phyloP scores from a whole-genome alignment of 2,888 invertebrate genomes.

The Anthophora plumipes region DNA sequence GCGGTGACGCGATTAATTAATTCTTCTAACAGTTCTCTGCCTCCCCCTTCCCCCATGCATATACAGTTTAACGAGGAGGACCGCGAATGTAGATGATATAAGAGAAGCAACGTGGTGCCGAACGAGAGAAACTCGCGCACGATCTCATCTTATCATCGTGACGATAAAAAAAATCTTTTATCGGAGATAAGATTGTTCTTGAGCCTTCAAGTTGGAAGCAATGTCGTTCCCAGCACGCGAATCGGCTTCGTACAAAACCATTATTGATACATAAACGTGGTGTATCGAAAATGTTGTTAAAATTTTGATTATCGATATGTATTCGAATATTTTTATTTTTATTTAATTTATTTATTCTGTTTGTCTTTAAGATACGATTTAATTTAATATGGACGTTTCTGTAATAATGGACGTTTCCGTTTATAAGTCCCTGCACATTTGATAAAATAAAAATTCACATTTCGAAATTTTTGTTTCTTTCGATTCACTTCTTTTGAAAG shows the following conservation, averaged over 20 bases:
- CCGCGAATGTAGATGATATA: constrained; percentile 25
- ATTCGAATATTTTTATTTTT: not conserved
- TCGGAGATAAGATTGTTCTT: constrained; percentile 70
- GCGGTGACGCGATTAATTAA: constrained; percentile 46
- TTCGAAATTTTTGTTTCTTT: too few relatives aligned
- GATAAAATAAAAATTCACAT: too few relatives aligned
- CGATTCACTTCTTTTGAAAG: too few relatives aligned
- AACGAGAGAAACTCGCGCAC: not conserved
- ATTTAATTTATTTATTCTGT: too few relatives aligned
- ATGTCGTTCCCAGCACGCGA: constrained; percentile 45
- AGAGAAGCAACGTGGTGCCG: constrained; percentile 21
- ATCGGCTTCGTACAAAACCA: constrained; percentile 11
- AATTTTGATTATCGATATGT: too few relatives aligned
- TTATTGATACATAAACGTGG: not conserved
- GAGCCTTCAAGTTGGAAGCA: constrained; percentile 34
- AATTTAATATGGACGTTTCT: too few relatives aligned
- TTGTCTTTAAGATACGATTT: too few relatives aligned
- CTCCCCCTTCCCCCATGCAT: too few relatives aligned
- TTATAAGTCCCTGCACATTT: too few relatives aligned
- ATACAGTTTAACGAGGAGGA: constrained; percentile 35
- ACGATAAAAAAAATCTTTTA: constrained; percentile 65
- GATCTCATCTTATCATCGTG: constrained; percentile 64
- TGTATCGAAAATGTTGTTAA: not conserved
- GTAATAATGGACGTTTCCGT: too few relatives aligned
- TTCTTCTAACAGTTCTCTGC: constrained; percentile 36